Conservation (phyloP, 2,888 invertebrate species). For the Euzophera pinguis region DNA sequence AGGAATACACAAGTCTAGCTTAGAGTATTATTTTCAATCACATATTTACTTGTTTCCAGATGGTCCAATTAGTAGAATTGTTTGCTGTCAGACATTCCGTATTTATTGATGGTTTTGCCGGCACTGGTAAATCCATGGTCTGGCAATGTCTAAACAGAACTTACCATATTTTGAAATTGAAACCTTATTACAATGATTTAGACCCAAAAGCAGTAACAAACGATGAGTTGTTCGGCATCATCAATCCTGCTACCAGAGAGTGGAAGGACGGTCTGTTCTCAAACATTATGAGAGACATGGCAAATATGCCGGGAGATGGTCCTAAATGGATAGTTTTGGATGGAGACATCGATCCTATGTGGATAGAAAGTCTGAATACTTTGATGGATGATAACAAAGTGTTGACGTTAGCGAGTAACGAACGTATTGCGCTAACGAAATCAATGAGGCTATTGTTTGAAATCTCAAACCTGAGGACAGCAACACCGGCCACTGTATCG, state of each 20-base stretch:
- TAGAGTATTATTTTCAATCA: not conserved
- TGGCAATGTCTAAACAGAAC: constrained; percentile 95
- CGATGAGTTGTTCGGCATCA: constrained; percentile 96
- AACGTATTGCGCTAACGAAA: constrained; percentile 93
- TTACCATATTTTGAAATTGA: constrained; percentile 88
- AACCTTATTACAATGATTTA: constrained; percentile 93
- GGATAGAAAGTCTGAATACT: constrained; percentile 98
- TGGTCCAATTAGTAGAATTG: constrained; percentile 95
- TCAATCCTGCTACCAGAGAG: constrained; percentile 95
- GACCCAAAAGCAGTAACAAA: constrained; percentile 98
- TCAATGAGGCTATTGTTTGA: constrained; percentile 96
- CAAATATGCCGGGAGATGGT: constrained; percentile 90
- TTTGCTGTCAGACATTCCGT: constrained; percentile 97
- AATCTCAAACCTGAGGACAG: constrained; percentile 92
- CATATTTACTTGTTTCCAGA: constrained; percentile 59
- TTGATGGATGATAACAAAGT: constrained; percentile 99
- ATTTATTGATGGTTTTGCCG: constrained; percentile 91
- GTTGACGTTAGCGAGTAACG: constrained; percentile 95
- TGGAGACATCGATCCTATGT: constrained; percentile 98
- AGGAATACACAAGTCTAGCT: too few species aligned
- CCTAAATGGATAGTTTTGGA: constrained; percentile 97
- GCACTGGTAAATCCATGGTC: constrained; percentile 95
- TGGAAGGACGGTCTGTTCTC: constrained; percentile 97
- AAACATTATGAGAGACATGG: constrained; percentile 95
- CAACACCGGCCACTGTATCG: constrained; percentile 97